Conservation (phyloP, 2,797 vertebrate genomes). For the Ceryle rudis region DNA sequence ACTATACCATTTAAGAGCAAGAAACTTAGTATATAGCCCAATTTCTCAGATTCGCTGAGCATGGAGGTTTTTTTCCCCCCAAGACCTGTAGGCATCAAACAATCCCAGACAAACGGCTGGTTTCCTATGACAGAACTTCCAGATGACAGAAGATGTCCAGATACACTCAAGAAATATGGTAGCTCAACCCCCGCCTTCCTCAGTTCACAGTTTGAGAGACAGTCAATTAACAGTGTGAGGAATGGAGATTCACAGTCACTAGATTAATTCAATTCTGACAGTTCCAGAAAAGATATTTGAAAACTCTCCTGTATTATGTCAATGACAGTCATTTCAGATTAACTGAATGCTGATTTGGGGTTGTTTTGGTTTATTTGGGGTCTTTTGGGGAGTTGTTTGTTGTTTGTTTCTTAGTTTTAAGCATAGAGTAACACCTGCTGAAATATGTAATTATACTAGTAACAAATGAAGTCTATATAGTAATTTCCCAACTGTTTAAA, state of each 20-base stretch:
- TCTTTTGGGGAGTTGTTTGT: rapidly evolving
- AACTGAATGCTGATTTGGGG: neutral
- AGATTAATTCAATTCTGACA: neutral
- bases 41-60: neutral
- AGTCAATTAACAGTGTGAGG: neutral
- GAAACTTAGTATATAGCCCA: neutral
- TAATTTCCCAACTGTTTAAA: neutral
- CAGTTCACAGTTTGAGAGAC: neutral
- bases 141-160: neutral
- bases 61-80: neutral
- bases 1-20: neutral
- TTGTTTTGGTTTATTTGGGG: neutral
- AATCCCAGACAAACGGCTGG: neutral
- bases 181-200: neutral
- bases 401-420: neutral
- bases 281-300: neutral
- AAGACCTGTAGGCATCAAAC: neutral
- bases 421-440: neutral
- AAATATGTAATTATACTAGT: neutral
- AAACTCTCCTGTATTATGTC: neutral
- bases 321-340: neutral
- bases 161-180: neutral
- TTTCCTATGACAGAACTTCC: neutral
- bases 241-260: neutral
- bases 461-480: neutral